phyloP scores from a whole-genome alignment of 1,140 invertebrate genomes.

The Propsilocerus akamusi region DNA sequence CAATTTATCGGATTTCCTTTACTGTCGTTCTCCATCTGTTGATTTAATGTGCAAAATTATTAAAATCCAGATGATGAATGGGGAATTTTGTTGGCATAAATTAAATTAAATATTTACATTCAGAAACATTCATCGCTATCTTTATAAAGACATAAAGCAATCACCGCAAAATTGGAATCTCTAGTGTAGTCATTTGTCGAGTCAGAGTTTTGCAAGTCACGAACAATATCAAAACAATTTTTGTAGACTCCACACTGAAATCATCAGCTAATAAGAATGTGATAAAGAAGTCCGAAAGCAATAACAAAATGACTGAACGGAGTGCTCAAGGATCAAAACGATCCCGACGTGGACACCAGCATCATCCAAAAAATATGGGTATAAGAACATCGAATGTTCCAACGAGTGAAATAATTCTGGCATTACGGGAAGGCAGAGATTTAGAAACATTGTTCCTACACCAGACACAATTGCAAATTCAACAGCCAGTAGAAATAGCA shows the following conservation, averaged over 20 bases:
- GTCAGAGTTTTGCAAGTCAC: no score
- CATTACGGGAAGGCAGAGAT: slow-evolving; percentile 17
- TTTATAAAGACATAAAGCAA: neutral
- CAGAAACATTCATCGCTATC: no score
- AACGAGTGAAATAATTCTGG: slow-evolving; percentile 20
- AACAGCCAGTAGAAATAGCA: neutral
- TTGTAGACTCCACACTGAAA: no score
- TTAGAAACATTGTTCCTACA: neutral
- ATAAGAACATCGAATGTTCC: slow-evolving; percentile 21
- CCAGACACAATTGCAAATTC: neutral
- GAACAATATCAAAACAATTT: no score
- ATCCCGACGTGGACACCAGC: slow-evolving; percentile 45
- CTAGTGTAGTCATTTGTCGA: no score
- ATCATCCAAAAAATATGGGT: slow-evolving; percentile 42
- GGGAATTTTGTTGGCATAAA: no score
- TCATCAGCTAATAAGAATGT: slow-evolving; percentile 25
- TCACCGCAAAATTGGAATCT: no score
- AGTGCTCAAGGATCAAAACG: slow-evolving; percentile 5
- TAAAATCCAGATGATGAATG: no score
- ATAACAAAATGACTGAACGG: neutral
- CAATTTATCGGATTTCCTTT: no score
- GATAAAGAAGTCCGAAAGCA: slow-evolving; percentile 3
- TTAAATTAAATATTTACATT: no score
- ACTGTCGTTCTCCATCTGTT: no score
- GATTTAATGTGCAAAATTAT: no score